These are phyloP conservation scores for Iselma pallidipennis DNA, from an alignment of 2,888 invertebrate genomes.

Conservation along the genomic window DNA sequence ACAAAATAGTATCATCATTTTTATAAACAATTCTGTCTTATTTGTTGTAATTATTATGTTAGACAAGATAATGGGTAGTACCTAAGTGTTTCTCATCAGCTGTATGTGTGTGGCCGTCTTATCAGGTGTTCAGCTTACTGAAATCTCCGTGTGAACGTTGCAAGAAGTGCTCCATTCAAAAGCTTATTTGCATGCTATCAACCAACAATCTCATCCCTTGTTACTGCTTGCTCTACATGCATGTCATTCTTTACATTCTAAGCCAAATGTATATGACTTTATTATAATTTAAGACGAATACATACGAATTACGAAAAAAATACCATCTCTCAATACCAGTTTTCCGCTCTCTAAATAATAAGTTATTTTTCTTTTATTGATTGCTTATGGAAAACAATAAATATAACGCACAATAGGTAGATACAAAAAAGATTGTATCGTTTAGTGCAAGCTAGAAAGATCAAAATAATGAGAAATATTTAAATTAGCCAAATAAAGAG, in stretches of 20 bases:
- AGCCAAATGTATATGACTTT: background rate
- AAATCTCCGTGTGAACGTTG: slow-evolving; percentile 53
- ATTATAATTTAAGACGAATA: background rate
- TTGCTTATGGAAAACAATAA: no score
- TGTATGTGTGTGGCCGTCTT: slow-evolving; percentile 40
- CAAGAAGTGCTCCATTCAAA: slow-evolving; percentile 45
- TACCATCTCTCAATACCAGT: background rate
- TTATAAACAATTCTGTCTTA: background rate
- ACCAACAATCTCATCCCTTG: slow-evolving; percentile 35
- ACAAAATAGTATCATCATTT: background rate
- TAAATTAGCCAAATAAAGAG: background rate
- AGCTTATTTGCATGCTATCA: slow-evolving; percentile 51
- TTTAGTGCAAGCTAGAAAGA: no score
- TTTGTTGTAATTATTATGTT: slow-evolving; percentile 40
- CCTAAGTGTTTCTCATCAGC: no score
- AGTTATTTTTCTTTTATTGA: no score
- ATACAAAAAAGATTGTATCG: no score
- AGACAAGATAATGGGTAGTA: slow-evolving; percentile 38
- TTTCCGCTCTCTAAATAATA: no score
- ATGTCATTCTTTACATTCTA: slow-evolving; percentile 16
- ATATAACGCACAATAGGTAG: no score
- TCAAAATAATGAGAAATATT: no score
- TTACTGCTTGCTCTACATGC: slow-evolving; percentile 19
- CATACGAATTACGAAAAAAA: background rate
- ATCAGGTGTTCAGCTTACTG: slow-evolving; percentile 47